A percentile compares a stretch with the other conserved stretches of the same genome.
These are phyloP conservation scores for Caenorhabditis japonica DNA, from an alignment of 2,888 invertebrate species.

Conservation along the genomic window DNA sequence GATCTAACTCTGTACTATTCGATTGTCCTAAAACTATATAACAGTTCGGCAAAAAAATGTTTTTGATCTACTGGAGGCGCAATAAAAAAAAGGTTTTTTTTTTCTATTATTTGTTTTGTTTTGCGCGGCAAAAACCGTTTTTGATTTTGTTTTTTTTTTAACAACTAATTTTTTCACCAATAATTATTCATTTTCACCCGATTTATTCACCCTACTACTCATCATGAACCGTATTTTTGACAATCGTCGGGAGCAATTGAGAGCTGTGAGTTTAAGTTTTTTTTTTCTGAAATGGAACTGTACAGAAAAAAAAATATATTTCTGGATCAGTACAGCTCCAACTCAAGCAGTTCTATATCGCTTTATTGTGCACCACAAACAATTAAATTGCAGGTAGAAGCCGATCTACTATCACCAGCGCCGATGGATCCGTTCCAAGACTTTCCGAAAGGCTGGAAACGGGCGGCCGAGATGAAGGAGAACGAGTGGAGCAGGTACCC, in stretches of 20 bases:
- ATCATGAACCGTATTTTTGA: constrained; percentile 8
- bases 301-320: too few species aligned
- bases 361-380: neutral
- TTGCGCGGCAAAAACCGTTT: too few species aligned
- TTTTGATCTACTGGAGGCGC: too few species aligned
- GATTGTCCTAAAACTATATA: too few species aligned
- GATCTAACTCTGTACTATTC: too few species aligned
- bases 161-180: too few species aligned
- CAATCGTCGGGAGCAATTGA: constrained; percentile 31
- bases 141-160: too few species aligned
- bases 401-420: constrained; percentile 34
- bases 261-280: constrained; percentile 28
- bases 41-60: too few species aligned
- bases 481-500: constrained; percentile 6
- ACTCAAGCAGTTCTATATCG: too few species aligned
- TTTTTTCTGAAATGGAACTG: neutral
- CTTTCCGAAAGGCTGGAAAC: constrained; percentile 19
- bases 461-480: constrained; percentile 25
- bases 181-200: neutral
- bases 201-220: neutral
- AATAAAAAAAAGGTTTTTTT: too few species aligned
- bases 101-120: too few species aligned
- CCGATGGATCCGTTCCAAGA: constrained; percentile 28
- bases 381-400: constrained; percentile 35
- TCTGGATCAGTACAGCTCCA: too few species aligned